A percentile compares a stretch with the other conserved stretches of the same genome.
These are phyloP conservation scores for Lepisosteus osseus DNA, from an alignment of 2,113 vertebrate species.

Conservation along the genomic window DNA sequence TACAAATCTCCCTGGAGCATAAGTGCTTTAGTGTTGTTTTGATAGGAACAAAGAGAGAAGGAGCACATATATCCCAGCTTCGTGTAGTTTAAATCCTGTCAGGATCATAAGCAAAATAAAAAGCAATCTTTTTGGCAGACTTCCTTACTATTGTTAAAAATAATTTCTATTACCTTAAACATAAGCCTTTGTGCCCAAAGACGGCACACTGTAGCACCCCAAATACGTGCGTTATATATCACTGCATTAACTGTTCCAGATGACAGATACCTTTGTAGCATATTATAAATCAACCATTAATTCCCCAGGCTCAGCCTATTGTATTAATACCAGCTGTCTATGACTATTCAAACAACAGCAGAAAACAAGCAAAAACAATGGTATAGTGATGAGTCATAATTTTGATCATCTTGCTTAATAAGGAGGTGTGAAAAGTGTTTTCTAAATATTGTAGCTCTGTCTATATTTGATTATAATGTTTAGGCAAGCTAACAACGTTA, in stretches of 20 bases:
- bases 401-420: conserved; percentile 89
- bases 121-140: conserved; percentile 65
- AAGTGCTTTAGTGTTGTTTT: conserved; percentile 83
- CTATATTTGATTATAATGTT: conserved; percentile 91
- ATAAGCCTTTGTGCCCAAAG: conserved; percentile 65
- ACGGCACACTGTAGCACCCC: conserved; percentile 60
- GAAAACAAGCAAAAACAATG: conserved; percentile 79
- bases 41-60: conserved; percentile 82
- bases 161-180: conserved; percentile 68
- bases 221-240: conserved; percentile 73
- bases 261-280: conserved; percentile 77
- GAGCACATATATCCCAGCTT: conserved; percentile 75
- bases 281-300: conserved; percentile 77
- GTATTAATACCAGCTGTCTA: conserved; percentile 85
- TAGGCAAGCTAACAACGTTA: conserved; percentile 87
- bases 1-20: conserved; percentile 83
- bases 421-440: conserved; percentile 93
- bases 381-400: conserved; percentile 89
- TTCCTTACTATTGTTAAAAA: conserved; percentile 68
- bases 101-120: conserved; percentile 83
- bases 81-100: conserved; percentile 75
- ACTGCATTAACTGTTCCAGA: conserved; percentile 62
- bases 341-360: conserved; percentile 78
- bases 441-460: conserved; percentile 90
- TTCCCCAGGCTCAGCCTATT: conserved; percentile 79